phyloP scores from a whole-genome alignment of 64 coral and sea anemone genomes.

The Stylophora pistillata region DNA sequence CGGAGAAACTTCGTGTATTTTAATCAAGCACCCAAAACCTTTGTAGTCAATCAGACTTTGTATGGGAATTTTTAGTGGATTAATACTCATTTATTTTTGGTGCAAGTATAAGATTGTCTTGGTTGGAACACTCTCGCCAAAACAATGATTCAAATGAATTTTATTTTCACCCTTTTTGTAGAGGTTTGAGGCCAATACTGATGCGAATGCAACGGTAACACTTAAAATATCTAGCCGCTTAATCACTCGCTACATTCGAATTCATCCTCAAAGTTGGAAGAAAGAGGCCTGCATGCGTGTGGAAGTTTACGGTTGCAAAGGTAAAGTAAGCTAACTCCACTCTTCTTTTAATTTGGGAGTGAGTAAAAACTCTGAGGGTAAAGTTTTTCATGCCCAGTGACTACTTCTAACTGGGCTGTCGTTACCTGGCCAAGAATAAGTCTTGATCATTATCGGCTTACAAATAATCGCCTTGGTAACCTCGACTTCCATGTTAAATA shows the following conservation, averaged over 20 bases:
- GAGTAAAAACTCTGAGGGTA: not conserved
- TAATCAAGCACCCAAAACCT: too few species aligned
- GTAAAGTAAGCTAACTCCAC: not conserved
- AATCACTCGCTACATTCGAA: constrained; percentile 22
- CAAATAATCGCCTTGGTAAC: too few species aligned
- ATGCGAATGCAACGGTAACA: not conserved
- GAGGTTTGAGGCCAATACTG: not conserved
- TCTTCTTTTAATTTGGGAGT: not conserved
- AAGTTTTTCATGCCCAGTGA: not conserved
- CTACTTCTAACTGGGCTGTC: too few species aligned
- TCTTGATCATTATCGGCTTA: too few species aligned
- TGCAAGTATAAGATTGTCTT: not conserved
- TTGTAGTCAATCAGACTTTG: too few species aligned
- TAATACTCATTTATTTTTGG: too few species aligned
- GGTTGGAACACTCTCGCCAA: not conserved
- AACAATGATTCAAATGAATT: not conserved
- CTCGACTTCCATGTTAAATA: too few species aligned
- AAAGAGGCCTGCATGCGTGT: not conserved
- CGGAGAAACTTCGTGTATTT: too few species aligned
- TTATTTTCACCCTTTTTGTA: not conserved
- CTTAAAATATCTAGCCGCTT: not conserved
- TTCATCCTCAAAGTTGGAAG: not conserved
- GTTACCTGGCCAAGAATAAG: too few species aligned
- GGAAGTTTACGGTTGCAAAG: constrained; percentile 45
- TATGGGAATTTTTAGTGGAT: too few species aligned